Conservation (phyloP, 37 sponge, comb jelly and placozoan species). For the Eunapius fragilis region DNA sequence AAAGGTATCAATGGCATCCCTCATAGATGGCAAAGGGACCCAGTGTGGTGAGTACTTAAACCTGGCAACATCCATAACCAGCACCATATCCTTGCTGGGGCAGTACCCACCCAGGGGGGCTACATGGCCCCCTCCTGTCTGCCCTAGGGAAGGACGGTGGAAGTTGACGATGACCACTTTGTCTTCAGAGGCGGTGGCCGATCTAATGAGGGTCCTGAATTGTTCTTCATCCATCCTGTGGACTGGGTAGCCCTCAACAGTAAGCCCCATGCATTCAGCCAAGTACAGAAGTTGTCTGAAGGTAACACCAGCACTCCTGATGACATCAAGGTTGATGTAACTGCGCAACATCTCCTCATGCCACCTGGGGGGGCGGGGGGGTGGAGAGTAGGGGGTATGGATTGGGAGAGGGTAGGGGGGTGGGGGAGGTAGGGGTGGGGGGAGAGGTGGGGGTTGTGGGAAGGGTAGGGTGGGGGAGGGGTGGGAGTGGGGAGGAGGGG, state of each 20-base stretch:
- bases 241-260: not conserved
- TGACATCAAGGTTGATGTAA: not conserved
- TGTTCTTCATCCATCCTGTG: not conserved
- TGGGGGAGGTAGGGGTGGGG: not conserved
- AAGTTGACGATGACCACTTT: slow-evolving; percentile 11
- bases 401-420: too few species aligned
- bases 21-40: slow-evolving; percentile 1
- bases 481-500: not conserved
- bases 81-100: not conserved
- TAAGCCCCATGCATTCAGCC: slow-evolving; percentile 5
- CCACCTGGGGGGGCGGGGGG: not conserved
- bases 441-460: not conserved
- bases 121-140: slow-evolving; percentile 36
- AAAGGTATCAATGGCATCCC: slow-evolving; percentile 3
- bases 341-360: slow-evolving; percentile 19
- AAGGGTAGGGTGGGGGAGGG: not conserved
- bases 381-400: too few species aligned
- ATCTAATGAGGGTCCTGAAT: not conserved
- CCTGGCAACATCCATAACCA: slow-evolving; percentile 42
- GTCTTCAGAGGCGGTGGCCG: not conserved
- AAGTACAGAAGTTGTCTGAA: slow-evolving; percentile 11
- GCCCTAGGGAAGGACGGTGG: not conserved
- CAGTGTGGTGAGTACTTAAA: slow-evolving; percentile 40
- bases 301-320: slow-evolving; percentile 8
- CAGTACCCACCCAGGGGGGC: slow-evolving; percentile 28